These are phyloP conservation scores for Rhaphigaster nebulosa DNA, from an alignment of 2,888 invertebrate genomes.

Conservation along the genomic window DNA sequence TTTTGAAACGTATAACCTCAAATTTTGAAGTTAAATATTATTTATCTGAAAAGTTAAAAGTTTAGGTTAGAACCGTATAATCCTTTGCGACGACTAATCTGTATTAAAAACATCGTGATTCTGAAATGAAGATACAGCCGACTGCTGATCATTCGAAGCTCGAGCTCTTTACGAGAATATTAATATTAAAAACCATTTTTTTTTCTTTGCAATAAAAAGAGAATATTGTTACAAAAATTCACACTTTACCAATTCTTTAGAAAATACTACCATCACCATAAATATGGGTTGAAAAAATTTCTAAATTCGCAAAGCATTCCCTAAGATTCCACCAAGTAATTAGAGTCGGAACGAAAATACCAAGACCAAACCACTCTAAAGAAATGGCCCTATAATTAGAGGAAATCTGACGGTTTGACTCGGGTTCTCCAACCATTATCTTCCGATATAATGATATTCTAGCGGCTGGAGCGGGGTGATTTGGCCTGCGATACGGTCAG, in stretches of 20 bases:
- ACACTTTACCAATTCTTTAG: neutral
- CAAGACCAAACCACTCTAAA: neutral
- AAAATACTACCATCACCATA: neutral
- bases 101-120: too few species aligned
- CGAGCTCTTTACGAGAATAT: too few species aligned
- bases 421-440: neutral
- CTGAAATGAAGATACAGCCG: neutral
- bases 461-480: neutral
- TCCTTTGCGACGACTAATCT: too few species aligned
- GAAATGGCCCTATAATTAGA: constrained; percentile 3
- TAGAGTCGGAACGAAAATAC: neutral
- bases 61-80: neutral
- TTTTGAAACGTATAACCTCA: too few species aligned
- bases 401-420: neutral
- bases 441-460: neutral
- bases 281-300: too few species aligned
- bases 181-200: too few species aligned
- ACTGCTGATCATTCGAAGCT: neutral
- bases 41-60: neutral
- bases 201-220: neutral
- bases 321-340: neutral
- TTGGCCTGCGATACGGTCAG: neutral
- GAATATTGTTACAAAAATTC: neutral
- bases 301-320: neutral
- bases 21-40: too few species aligned